phyloP scores from a whole-genome alignment of 2,797 vertebrate species.

The Buphagus erythrorhynchus region DNA sequence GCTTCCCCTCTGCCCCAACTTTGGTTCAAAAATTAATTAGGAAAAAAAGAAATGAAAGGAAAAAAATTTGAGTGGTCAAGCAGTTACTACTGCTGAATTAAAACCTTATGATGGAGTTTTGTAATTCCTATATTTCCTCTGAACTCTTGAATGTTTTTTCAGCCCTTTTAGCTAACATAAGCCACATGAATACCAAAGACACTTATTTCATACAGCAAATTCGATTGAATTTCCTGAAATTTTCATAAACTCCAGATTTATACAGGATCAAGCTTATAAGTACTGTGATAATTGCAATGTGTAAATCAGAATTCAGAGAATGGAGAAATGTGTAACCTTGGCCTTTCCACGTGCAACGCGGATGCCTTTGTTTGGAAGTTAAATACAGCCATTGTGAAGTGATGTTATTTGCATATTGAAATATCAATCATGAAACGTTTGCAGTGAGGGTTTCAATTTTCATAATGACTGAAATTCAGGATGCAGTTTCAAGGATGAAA shows the following conservation, averaged over 20 bases:
- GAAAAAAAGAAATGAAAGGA: neutral
- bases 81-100: neutral
- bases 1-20: neutral
- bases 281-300: neutral
- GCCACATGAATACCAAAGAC: neutral
- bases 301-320: neutral
- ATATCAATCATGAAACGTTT: neutral
- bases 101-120: neutral
- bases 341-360: neutral
- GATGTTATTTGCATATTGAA: neutral
- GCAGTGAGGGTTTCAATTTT: neutral
- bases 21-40: neutral
- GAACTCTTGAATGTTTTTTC: conserved; percentile 23
- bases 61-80: neutral
- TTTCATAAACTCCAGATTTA: conserved; percentile 6
- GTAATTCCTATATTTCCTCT: neutral
- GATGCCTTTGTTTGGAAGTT: neutral
- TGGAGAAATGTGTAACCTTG: neutral
- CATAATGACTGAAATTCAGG: neutral
- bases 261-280: neutral
- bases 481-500: neutral
- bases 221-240: neutral
- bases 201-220: neutral
- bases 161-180: neutral
- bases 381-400: neutral